Evolutionary conservation across 2,888 invertebrate species (phyloP), one percentile per base, ranked within the genome.

Genomic region (Tyria jacobaeae): DNA sequence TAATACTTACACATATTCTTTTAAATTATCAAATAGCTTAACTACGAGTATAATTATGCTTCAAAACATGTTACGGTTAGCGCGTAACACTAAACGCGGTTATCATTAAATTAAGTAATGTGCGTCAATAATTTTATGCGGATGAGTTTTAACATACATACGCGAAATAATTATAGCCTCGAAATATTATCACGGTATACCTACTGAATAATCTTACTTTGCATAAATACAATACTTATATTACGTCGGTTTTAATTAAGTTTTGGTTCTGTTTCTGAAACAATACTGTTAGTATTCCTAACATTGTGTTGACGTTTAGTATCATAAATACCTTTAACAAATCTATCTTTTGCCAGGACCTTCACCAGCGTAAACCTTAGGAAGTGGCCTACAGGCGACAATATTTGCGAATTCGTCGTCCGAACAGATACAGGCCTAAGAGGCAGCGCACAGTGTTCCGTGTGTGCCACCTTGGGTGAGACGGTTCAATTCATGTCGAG

Each of bases 51-150:
- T n/a, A n/a, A n/a, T 27, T 57, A 49, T 31, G 12, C 17, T 39
- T 41, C 61, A 56, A 74, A 35, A 75, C 72, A 64, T 52, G 60
- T 51, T 53, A 53, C 53, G 56, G 62, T 37, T 17, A 41, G 15
- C 58, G 51, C 57, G 50, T 67, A 62, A 60, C 61, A 57, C 35
- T 57, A 60, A 53, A 62, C 57, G 61, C 53, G 47, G 71, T 62
- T 71, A 62, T 74, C 53, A 49, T 74, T 48, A 74, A 41, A 60
- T 60, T 62, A 74, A 71, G 62, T 73, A 70, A 62, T 49, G 44
- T 49, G 9, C 21, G 34, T 44, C 25, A 56, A 70, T 61, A 61
- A 57, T 41, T 62, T 57, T 53, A 63, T 52, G 39, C 64, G 60
- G 35, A 68, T 60, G 57, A 63, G 51, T 62, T 66, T 49, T 31